Base-by-base conservation (phyloP, 2,888 invertebrate species). In the Pterobdella sp. region DNA sequence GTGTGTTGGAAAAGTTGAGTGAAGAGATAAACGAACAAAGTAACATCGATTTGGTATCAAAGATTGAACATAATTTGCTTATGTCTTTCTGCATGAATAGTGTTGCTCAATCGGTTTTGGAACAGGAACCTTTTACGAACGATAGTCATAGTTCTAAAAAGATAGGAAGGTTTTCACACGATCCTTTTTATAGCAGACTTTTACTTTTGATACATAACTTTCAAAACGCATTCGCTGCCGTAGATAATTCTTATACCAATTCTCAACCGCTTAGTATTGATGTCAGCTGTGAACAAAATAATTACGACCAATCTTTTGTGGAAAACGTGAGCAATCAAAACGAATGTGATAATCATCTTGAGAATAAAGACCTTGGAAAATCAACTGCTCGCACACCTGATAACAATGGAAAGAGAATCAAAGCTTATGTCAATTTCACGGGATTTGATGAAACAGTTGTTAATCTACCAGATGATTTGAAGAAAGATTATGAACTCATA, bases 161-260 rank as follows among this genome's bases (percentile, higher is more conserved):
- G 26, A 32, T 52, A 31, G 14, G 32, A 26, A 52, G 32, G 69
- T 52, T 52, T 26, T 49, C 36, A 32, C 35, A 68, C 74, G 76
- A 72, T 29, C 74, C 78, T 70, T 83, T 84, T 74, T 83, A 84
- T 72, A 88, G 89, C 63, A 93, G 93, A 79, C 91, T 93, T 80
- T 92, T 93, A 0, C 85, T 94, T 31, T 82, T 94, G 0, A 89
- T 94, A 72, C 86, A 93, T 64, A 93, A 93, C 82, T 93, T 94
- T 79, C 92, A 91, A 80, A 92, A 89, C 80, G 87, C 90, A 0
- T 84, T 92, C 31, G 89, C 90, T 0, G 87, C 89, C 77, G 87
- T 88, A 0, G 26, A 14, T 1, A n/a, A 36, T 29, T 35, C 26
- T 36, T 26, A 68, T n/a, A n/a, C 29, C 32, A 34, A 34, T 32